These are phyloP conservation scores for Casuarius casuarius DNA, from an alignment of 2,113 vertebrate species.

Conservation along the genomic window DNA sequence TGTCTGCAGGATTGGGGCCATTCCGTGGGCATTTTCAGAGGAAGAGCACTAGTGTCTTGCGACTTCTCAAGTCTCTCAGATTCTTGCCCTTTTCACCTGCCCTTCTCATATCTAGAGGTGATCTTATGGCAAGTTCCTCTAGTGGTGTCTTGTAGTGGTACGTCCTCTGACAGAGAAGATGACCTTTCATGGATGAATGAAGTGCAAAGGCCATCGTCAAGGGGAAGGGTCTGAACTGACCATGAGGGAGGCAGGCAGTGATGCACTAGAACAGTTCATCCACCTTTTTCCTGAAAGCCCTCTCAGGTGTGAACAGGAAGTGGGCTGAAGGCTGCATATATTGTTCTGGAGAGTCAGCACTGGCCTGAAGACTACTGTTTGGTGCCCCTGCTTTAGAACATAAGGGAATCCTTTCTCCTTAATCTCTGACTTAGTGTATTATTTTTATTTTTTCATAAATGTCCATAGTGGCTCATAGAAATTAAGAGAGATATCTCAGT, in stretches of 20 bases:
- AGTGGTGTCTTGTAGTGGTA: fast-evolving
- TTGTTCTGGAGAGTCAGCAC: neutral
- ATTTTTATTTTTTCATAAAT: neutral
- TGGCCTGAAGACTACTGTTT: neutral
- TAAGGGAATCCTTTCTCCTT: neutral
- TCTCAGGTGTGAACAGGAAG: neutral
- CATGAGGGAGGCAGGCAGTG: neutral
- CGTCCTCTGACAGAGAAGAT: neutral
- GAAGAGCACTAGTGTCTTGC: neutral
- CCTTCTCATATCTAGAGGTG: neutral
- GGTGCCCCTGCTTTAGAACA: neutral
- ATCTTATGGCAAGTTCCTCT: neutral
- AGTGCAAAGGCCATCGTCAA: neutral
- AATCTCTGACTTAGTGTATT: neutral
- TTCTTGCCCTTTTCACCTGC: neutral
- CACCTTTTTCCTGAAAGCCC: neutral
- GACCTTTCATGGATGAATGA: neutral
- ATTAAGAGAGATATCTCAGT: neutral
- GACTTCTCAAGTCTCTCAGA: neutral
- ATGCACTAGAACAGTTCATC: neutral
- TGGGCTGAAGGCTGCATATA: neutral
- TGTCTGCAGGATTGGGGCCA: neutral
- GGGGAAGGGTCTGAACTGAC: neutral
- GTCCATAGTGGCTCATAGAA: neutral
- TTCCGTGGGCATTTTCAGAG: neutral